Conservation (phyloP, 1,140 invertebrate genomes). For the Nymphalis io region DNA sequence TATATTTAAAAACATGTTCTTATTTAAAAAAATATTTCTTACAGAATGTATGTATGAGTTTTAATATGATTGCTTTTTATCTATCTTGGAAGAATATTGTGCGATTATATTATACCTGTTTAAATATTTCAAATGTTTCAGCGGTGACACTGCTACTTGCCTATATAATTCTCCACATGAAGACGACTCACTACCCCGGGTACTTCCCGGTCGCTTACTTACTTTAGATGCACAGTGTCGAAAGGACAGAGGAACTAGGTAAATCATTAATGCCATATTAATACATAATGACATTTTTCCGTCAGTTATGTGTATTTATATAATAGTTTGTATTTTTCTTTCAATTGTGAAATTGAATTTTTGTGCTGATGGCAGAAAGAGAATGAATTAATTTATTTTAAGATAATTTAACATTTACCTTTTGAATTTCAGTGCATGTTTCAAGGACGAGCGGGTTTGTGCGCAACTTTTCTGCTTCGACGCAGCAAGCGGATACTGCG, state of each 20-base stretch:
- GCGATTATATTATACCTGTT: no score
- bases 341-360: no score
- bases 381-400: no score
- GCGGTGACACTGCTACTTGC: slow-evolving; percentile 96
- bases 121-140: slow-evolving; percentile 67
- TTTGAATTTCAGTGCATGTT: slow-evolving; percentile 79
- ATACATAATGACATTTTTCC: background rate
- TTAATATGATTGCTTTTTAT: no score
- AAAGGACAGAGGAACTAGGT: slow-evolving; percentile 94
- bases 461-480: slow-evolving; percentile 98
- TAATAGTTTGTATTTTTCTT: no score
- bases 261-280: background rate
- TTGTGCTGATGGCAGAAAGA: no score
- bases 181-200: slow-evolving; percentile 92
- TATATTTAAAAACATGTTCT: no score
- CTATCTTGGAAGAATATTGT: no score
- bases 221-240: slow-evolving; percentile 95
- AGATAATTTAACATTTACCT: background rate
- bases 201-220: slow-evolving; percentile 93
- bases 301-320: background rate
- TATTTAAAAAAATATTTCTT: no score
- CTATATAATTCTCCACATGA: slow-evolving; percentile 96
- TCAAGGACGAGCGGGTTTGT: slow-evolving; percentile 96
- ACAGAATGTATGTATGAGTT: no score
- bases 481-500: slow-evolving; percentile 95